Evolutionary conservation across 2,888 invertebrate species (phyloP).

Genomic region (Cheilosia impressa): DNA sequence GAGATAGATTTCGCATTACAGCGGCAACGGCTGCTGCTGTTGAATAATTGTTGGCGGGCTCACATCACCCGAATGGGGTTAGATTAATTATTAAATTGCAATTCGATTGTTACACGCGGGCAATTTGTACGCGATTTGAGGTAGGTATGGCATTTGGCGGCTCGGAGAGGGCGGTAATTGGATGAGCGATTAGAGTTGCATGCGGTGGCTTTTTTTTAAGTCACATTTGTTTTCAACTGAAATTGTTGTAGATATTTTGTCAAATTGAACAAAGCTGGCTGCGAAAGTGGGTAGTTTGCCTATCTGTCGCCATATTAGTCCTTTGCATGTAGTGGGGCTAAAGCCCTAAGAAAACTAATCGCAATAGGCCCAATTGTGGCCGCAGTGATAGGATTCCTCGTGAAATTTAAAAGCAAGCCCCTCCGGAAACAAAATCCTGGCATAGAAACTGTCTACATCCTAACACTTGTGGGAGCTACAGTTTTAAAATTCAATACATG

Average conservation of each 20-base stretch:
- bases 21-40: conserved; percentile 20
- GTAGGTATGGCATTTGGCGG: not conserved
- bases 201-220: not conserved
- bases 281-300: too few relatives aligned
- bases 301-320: too few relatives aligned
- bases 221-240: not conserved
- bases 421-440: too few relatives aligned
- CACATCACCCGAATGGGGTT: conserved; percentile 57
- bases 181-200: not conserved
- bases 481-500: too few relatives aligned
- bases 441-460: too few relatives aligned
- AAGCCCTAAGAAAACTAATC: too few relatives aligned
- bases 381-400: too few relatives aligned
- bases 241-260: not conserved
- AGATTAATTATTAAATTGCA: conserved; percentile 66
- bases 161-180: not conserved
- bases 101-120: conserved; percentile 36
- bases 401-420: too few relatives aligned
- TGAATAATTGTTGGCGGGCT: conserved; percentile 49
- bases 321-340: not conserved
- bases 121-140: not conserved
- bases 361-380: too few relatives aligned
- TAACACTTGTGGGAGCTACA: too few relatives aligned
- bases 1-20: conserved; percentile 37
- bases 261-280: too few relatives aligned